Evolutionary conservation across 2,888 invertebrate genomes (phyloP), one percentile per base, ranked within the genome.

Genomic region (Standfussiana lucernea): DNA sequence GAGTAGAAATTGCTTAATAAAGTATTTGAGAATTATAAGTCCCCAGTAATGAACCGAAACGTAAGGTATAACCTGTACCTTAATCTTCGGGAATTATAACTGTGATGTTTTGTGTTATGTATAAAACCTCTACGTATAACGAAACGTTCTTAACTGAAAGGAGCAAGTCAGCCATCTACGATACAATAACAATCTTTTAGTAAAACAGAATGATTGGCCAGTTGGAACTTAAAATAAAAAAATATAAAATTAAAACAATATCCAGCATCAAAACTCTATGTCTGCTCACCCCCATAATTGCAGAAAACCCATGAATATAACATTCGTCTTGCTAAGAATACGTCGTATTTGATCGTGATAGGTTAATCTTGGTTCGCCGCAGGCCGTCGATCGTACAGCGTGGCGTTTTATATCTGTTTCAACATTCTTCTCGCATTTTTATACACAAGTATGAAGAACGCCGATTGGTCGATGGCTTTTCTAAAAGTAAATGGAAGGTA

Each of bases 301-400:
- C 32, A 59, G 47, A 15, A 42, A 62, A 75, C 64, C 24, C 70
- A 47, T 45, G 62, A 72, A 50, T 37, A 69, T 86, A 76, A 69
- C 68, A 77, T 77, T 68, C 53, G 24, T 72, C 83, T 73, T 64
- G 59, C 67, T 65, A 61, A 53, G 67, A 71, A 78, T 78, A 67
- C 79, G 71, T 71, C 65, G 74, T 85, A 70, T 84, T 75, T 85
- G 81, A 72, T 81, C 87, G 56, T 61, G 85, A 85, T 87, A 85
- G 87, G 82, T 81, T 87, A 78, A 85, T 85, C 85, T 87, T 72
- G 37, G 72, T 68, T 76, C 61, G 85, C 88, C 85, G 24, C 61
- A 37, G 85, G 85, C 77, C 50, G 73, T 72, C 77, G 71, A 85
- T 85, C 75, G 80, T 18, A 72, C 59, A 45, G 37, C 66, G 45